Base-by-base conservation (phyloP, 1,140 invertebrate genomes). In the Procambarus virginalis region DNA sequence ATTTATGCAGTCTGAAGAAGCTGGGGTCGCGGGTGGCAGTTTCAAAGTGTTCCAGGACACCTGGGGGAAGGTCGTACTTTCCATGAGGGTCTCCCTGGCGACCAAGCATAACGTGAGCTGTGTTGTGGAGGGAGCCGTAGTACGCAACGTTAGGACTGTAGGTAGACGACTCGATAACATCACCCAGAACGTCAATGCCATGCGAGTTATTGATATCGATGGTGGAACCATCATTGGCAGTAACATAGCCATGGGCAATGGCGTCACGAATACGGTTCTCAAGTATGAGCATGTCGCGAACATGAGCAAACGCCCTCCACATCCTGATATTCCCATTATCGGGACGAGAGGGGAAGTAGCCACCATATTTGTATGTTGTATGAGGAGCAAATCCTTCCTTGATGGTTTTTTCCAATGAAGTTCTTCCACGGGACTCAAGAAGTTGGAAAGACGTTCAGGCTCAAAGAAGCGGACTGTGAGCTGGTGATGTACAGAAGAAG, bases 41-140 rank as follows among this genome's bases (percentile, higher is more conserved):
- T 58, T 84, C 83, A 48, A 84, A 84, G 73, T 84, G 83, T 68
- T 84, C 83, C 68, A 84, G 17, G 0, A 84, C 84, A 45, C 84
- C 84, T 8, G 84, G 84, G 46, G 84, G 84, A 3, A 86, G 34
- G 64, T 78, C 46, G 20, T 58, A 86, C 46, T 86, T 86, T 12
- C 84, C 84, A 48, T 86, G 84, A 10, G 84, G 84, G 49, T 86
- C 84, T 45, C 75, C 84, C 58, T 86, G 84, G 34, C 84, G 75
- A 5, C 84, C 84, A 3, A 86, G 58, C 51, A 86, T 46, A 5
- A 86, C 46, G 22, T 86, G 84, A 64, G 84, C 84, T 2, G 76
- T 86, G 75, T 86, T 86, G 84, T 86, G 84, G 12, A 86, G 84
- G n/a, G 84, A 12, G 34, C 84, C 84, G 51, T 86, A 86, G 76